Evolutionary conservation across 2,113 vertebrate genomes (phyloP).

Genomic region (Anarhynchus alexandrinus): DNA sequence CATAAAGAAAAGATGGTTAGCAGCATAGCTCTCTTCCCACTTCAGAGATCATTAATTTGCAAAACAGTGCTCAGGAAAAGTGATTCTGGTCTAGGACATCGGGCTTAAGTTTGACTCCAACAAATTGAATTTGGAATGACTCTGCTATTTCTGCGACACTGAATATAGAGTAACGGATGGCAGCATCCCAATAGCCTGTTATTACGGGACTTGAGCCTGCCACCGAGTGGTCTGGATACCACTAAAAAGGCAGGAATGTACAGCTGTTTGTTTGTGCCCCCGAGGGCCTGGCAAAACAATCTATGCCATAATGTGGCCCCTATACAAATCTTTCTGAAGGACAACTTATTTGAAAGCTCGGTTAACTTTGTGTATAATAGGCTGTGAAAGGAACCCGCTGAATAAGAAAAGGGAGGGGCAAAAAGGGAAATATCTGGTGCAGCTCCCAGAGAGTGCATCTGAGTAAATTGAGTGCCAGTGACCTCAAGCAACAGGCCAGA

Average conservation of each 20-base stretch:
- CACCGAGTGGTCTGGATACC: constrained; percentile 40
- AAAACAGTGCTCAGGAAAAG: constrained; percentile 22
- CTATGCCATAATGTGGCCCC: not conserved
- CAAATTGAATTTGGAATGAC: constrained; percentile 67
- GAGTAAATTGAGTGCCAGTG: not conserved
- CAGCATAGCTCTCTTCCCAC: constrained; percentile 15
- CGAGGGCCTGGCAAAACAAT: constrained; percentile 5
- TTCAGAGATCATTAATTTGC: constrained; percentile 30
- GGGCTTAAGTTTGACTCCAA: constrained; percentile 67
- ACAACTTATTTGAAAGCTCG: constrained; percentile 3
- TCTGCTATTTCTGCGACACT: constrained; percentile 74
- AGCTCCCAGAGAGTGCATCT: not conserved
- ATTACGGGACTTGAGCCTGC: constrained; percentile 70
- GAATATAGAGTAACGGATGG: constrained; percentile 69
- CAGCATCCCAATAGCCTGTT: constrained; percentile 69
- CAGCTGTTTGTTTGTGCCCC: constrained; percentile 70
- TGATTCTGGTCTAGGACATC: constrained; percentile 56
- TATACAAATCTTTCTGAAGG: constrained; percentile 32
- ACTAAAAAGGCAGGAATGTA: constrained; percentile 68
- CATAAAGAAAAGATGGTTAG: constrained; percentile 63
- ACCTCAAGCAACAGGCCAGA: not conserved
- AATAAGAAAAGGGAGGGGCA: not conserved
- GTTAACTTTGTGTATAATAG: not conserved
- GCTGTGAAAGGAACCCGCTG: not conserved
- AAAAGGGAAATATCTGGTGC: not conserved